Evolutionary conservation across 2,888 invertebrate genomes (phyloP).

Genomic region (Acheta domesticus): DNA sequence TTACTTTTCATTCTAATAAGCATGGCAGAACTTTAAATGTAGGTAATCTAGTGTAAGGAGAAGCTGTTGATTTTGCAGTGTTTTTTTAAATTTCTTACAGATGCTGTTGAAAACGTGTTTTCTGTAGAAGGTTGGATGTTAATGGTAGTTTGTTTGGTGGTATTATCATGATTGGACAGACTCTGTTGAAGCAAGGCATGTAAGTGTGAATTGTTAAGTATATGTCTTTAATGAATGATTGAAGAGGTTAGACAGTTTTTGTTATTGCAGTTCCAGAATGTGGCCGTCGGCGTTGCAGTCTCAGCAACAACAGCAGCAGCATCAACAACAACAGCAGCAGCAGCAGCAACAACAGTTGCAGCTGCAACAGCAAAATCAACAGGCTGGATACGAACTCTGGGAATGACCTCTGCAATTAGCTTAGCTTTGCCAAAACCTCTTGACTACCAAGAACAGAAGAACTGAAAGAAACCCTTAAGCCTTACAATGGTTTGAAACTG

Average conservation of each 20-base stretch:
- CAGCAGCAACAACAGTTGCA: conserved; percentile 41
- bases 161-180: conserved; percentile 18
- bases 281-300: conserved; percentile 34
- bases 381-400: conserved; percentile 63
- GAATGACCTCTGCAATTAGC: conserved; percentile 94
- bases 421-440: conserved; percentile 76
- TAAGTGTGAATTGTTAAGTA: neutral
- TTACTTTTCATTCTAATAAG: neutral
- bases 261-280: conserved; percentile 32
- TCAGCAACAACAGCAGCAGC: conserved; percentile 40
- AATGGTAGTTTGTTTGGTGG: neutral
- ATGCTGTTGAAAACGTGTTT: neutral
- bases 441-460: conserved; percentile 74
- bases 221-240: neutral
- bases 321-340: conserved; percentile 36
- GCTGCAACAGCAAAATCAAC: conserved; percentile 44
- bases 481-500: conserved; percentile 85
- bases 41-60: too few relatives aligned
- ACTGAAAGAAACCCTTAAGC: conserved; percentile 71
- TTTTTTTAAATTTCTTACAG: neutral
- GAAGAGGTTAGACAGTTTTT: neutral
- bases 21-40: neutral
- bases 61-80: neutral
- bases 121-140: neutral
- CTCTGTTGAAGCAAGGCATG: neutral